These are phyloP conservation scores for Aporophyla nigra DNA, from an alignment of 2,888 invertebrate species.

Conservation along the genomic window DNA sequence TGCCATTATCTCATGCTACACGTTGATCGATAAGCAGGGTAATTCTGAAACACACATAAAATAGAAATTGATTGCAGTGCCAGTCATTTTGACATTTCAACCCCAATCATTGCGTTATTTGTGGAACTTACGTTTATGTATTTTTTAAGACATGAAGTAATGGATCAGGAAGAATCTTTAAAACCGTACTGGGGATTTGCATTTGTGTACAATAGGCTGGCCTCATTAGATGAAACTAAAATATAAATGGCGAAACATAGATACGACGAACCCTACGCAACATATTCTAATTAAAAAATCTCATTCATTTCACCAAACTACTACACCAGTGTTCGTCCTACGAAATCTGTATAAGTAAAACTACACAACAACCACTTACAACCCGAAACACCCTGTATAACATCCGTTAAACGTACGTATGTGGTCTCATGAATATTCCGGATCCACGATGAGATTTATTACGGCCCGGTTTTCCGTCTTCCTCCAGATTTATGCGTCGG, in stretches of 20 bases:
- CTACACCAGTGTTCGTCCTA: neutral
- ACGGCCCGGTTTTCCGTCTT: constrained; percentile 73
- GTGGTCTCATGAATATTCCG: constrained; percentile 77
- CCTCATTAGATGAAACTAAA: neutral
- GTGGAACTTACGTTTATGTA: neutral
- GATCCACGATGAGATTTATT: constrained; percentile 74
- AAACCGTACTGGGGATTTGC: neutral
- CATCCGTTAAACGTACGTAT: constrained; percentile 61
- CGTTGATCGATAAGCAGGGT: neutral
- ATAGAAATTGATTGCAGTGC: neutral
- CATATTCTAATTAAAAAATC: neutral
- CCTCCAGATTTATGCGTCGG: constrained; percentile 73
- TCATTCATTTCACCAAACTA: neutral
- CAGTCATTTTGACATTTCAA: neutral
- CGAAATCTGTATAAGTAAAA: constrained; percentile 9
- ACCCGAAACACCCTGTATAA: constrained; percentile 43
- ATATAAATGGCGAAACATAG: neutral
- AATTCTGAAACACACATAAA: neutral
- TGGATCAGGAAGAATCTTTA: neutral
- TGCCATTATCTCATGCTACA: neutral
- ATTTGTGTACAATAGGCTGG: neutral
- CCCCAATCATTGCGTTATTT: neutral
- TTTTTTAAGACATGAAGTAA: neutral
- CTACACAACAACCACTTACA: constrained; percentile 6
- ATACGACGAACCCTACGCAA: no score